Evolutionary conservation across 2,113 vertebrate genomes (phyloP).

Genomic region (Nerophis lumbriciformis): DNA sequence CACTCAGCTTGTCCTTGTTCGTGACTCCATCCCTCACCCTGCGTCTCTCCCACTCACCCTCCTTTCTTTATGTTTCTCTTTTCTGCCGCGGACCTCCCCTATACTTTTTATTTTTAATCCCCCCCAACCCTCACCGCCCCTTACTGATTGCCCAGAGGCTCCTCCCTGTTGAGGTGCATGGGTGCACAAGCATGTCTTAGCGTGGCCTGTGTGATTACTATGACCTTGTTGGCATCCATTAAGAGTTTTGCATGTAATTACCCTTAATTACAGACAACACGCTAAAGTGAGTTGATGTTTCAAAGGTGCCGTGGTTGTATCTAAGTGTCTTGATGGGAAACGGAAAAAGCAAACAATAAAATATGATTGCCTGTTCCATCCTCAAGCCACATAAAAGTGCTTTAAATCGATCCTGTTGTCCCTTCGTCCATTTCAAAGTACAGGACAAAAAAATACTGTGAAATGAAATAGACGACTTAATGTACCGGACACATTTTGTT

Average conservation of each 20-base stretch:
- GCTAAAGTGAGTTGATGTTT: conserved; percentile 28
- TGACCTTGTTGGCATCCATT: conserved; percentile 59
- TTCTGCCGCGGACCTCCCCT: conserved; percentile 41
- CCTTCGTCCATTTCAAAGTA: too few species aligned
- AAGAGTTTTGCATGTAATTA: conserved; percentile 48
- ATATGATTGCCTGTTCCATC: background rate
- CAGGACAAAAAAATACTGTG: too few species aligned
- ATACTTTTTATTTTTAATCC: conserved; percentile 38
- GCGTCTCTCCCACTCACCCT: conserved; percentile 29
- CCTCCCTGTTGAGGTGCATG: conserved; percentile 49
- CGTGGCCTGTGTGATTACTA: conserved; percentile 49
- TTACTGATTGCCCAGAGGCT: conserved; percentile 51
- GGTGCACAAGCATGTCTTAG: conserved; percentile 23
- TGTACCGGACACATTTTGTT: too few species aligned
- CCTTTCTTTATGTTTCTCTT: conserved; percentile 42
- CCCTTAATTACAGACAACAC: conserved; percentile 35
- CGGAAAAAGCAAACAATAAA: conserved; percentile 5
- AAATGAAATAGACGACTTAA: too few species aligned
- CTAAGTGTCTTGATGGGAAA: conserved; percentile 10
- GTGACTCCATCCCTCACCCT: conserved; percentile 41
- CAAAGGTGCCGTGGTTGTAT: conserved; percentile 31
- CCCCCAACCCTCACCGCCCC: conserved; percentile 1
- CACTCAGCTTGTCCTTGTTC: conserved; percentile 50
- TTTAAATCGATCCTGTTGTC: too few species aligned
- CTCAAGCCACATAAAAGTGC: too few species aligned